These are phyloP conservation scores for Mus musculus DNA, from an alignment of 2,113 vertebrate genomes.

Conservation along the genomic window DNA sequence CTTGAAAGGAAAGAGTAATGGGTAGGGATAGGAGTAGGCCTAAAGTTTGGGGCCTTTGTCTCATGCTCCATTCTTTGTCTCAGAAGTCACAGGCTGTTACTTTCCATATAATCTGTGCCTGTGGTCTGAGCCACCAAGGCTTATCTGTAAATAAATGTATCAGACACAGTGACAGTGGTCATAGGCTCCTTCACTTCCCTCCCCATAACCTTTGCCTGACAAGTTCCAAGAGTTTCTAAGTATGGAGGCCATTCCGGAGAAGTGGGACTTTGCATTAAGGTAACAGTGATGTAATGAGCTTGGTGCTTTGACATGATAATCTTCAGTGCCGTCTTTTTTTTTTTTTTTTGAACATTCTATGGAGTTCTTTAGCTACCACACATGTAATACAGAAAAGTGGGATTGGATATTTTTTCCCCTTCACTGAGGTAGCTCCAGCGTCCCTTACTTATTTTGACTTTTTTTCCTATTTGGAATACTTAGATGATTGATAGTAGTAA, in stretches of 20 bases:
- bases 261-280: background rate
- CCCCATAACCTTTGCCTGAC: background rate
- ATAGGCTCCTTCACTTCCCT: background rate
- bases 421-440: background rate
- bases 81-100: background rate
- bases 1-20: fast-evolving
- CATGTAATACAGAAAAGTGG: background rate
- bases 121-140: background rate
- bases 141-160: background rate
- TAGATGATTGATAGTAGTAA: background rate
- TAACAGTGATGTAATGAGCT: background rate
- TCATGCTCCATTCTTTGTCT: background rate
- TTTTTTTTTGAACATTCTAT: background rate
- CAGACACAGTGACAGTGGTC: background rate
- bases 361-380: background rate
- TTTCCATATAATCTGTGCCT: background rate
- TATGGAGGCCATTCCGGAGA: background rate
- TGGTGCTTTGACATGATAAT: background rate
- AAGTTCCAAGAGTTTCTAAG: background rate
- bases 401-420: background rate
- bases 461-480: background rate
- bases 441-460: background rate
- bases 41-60: fast-evolving
- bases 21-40: no score
- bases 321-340: background rate